Evolutionary conservation across 1,140 invertebrate genomes (phyloP).

Genomic region (Plodia interpunctella): DNA sequence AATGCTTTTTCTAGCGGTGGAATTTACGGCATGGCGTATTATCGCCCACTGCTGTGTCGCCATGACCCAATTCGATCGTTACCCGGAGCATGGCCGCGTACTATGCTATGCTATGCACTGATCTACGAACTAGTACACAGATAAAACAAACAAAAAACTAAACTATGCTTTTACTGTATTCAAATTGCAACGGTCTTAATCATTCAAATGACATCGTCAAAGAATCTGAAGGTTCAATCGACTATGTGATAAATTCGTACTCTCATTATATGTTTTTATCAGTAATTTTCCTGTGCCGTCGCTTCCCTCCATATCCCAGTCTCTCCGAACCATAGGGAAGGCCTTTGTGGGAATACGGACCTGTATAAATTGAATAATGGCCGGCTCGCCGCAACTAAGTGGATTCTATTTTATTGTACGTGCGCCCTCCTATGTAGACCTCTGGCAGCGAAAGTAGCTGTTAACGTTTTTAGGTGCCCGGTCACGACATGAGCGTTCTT

Average conservation of each 20-base stretch:
- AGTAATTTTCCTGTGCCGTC: conserved; percentile 6
- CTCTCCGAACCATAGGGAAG: conserved; percentile 13
- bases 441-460: conserved; percentile 20
- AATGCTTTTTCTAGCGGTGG: conserved; percentile 20
- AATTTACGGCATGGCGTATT: conserved; percentile 10
- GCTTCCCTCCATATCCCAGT: neutral
- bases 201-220: too few species aligned
- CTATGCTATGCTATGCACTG: conserved; percentile 3
- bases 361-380: conserved; percentile 67
- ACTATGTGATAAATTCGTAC: too few species aligned
- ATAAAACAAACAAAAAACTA: neutral
- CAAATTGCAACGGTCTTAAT: too few species aligned
- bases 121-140: neutral
- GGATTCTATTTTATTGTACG: conserved; percentile 61
- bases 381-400: conserved; percentile 51
- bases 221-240: too few species aligned
- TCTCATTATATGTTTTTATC: neutral
- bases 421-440: conserved; percentile 39
- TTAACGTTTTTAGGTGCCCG: conserved; percentile 12
- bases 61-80: conserved; percentile 14
- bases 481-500: neutral
- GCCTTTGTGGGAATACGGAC: conserved; percentile 36
- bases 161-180: too few species aligned
- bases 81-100: conserved; percentile 13
- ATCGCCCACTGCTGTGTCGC: neutral